Conservation (phyloP, 2,113 vertebrate genomes). For the Melospiza georgiana region DNA sequence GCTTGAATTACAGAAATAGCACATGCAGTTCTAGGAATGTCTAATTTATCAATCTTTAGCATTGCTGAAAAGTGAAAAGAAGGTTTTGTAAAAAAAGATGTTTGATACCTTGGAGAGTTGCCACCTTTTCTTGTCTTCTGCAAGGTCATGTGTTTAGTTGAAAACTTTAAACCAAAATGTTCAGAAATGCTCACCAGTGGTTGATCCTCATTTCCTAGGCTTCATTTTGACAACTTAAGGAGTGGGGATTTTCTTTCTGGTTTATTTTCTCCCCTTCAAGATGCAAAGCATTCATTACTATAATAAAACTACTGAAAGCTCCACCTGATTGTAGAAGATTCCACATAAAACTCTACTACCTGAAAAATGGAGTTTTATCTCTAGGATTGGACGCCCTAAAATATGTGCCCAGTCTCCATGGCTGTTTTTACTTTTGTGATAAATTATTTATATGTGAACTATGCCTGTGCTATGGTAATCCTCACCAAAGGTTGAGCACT, state of each 20-base stretch:
- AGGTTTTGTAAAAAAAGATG: neutral
- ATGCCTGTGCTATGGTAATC: neutral
- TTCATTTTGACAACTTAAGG: neutral
- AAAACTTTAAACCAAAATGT: neutral
- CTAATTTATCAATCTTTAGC: neutral
- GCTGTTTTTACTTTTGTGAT: neutral
- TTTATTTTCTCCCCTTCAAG: neutral
- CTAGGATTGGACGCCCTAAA: neutral
- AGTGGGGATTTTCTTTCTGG: neutral
- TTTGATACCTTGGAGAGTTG: neutral
- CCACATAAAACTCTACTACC: neutral
- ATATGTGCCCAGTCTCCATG: neutral
- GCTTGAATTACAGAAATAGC: neutral
- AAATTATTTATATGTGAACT: neutral
- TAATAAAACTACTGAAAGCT: neutral
- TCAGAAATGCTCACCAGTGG: neutral
- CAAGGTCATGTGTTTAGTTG: conserved; percentile 3
- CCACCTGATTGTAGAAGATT: neutral
- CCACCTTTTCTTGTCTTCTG: conserved; percentile 4
- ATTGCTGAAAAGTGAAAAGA: neutral
- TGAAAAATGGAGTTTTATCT: neutral
- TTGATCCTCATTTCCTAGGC: conserved; percentile 1
- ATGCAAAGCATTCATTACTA: neutral
- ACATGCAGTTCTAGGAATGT: conserved; percentile 2
- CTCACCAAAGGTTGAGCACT: neutral